Base-by-base conservation (phyloP, 1,140 invertebrate genomes). In the Drosophila simulans region DNA sequence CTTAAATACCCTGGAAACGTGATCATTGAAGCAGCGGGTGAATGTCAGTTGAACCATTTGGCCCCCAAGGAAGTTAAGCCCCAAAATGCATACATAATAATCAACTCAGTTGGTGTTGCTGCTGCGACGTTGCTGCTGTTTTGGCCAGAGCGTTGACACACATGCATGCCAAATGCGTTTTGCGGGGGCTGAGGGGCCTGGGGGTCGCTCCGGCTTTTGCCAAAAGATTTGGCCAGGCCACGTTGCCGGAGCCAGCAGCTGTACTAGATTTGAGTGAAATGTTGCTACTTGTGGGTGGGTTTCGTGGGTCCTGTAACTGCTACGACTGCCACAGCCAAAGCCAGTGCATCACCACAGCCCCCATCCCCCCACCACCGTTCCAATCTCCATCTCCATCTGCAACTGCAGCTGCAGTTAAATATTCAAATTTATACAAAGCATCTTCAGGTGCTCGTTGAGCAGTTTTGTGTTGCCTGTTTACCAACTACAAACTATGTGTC, bases 351-450 rank as follows among this genome's bases (percentile, higher is more conserved):
- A 25, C 27, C 27, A 31, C 27, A 7, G 8, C 0, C 27, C 0
- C 27, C 27, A 31, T 2, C 27, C 8, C 27, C 7, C 7, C 27
- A 8, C 27, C 31, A 3, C 31, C 31, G 2, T 31, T 3, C 8
- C 31, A 31, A 43, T 25, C 56, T 20, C 8, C 25, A 58, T 53
- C 13, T 59, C 13, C 56, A 35, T 22, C 40, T 20, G 7, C 17
- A 15, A 4, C 15, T 39, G 12, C 37, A 42, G 48, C 57, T 77
- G 74, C 63, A 77, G 69, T 89, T 86, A 79, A 88, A 86, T 89
- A 86, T 86, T 86, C 83, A 86, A 86, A 86, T 86, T 86, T 86
- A 86, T 86, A 88, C 83, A 83, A 86, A 77, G 84, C 84, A 83
- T 88, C 83, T 86, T 88, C 79, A 83, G 75, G 74, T 82, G 76